These are phyloP conservation scores for Hecatera dysodea DNA, from an alignment of 2,888 invertebrate species.

Conservation along the genomic window DNA sequence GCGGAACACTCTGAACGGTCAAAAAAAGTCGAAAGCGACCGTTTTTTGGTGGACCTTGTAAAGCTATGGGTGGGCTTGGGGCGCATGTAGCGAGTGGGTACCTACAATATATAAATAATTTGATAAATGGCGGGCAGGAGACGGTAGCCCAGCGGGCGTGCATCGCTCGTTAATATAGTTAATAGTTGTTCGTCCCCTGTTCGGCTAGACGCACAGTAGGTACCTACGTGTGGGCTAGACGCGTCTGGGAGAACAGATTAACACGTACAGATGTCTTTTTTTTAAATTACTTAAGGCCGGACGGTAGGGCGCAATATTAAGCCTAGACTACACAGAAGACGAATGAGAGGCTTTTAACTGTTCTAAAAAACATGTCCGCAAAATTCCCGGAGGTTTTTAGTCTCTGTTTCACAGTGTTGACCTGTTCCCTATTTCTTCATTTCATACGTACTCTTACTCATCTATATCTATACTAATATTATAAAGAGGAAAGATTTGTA, in stretches of 20 bases:
- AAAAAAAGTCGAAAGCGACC: conserved; percentile 58
- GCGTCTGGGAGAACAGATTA: conserved; percentile 29
- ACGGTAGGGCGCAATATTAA: conserved; percentile 19
- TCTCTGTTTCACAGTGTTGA: too few species aligned
- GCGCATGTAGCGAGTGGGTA: conserved; percentile 12
- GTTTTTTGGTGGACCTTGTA: conserved; percentile 70
- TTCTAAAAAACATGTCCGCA: background rate
- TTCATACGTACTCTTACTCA: too few species aligned
- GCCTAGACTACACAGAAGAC: conserved; percentile 29
- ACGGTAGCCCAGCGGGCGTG: conserved; percentile 83
- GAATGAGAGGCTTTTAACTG: conserved; percentile 3
- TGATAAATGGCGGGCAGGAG: conserved; percentile 82
- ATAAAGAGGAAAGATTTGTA: too few species aligned
- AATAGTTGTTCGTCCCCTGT: conserved; percentile 72
- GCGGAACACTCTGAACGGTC: conserved; percentile 39
- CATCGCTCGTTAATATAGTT: conserved; percentile 78
- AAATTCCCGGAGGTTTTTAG: background rate
- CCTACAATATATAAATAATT: conserved; percentile 81
- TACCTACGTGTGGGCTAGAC: conserved; percentile 23
- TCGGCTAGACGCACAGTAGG: conserved; percentile 50
- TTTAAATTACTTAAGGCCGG: conserved; percentile 13
- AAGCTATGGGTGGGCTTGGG: conserved; percentile 76
- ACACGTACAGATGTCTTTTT: conserved; percentile 28
- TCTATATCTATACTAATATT: too few species aligned
- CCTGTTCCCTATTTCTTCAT: too few species aligned